phyloP scores from a whole-genome alignment of 2,888 invertebrate species.

The Scaptomyza reducta region DNA sequence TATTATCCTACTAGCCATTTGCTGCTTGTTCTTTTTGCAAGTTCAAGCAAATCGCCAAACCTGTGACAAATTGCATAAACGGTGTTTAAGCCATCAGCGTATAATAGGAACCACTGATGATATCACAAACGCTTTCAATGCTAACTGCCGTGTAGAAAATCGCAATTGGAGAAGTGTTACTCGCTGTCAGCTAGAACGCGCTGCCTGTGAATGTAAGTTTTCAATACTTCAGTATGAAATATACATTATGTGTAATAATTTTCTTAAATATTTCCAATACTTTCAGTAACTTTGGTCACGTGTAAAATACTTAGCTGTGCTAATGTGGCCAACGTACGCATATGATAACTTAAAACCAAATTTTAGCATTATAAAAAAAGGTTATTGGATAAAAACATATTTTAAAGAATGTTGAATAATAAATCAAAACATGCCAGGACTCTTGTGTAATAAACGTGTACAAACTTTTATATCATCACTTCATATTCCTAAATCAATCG shows the following conservation, averaged over 20 bases:
- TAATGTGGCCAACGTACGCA: background rate
- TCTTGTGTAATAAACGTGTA: background rate
- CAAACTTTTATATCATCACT: background rate
- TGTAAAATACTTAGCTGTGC: slow-evolving; percentile 38
- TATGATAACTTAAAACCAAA: background rate
- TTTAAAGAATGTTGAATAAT: slow-evolving; percentile 2
- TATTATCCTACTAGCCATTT: slow-evolving; percentile 25
- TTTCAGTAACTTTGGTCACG: slow-evolving; percentile 48
- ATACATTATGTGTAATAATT: no score
- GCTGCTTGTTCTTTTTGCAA: slow-evolving; percentile 39
- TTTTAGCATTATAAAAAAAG: background rate
- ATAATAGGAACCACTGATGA: slow-evolving; percentile 45
- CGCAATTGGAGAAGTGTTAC: slow-evolving; percentile 50
- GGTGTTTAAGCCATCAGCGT: slow-evolving; percentile 24
- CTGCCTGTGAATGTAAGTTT: slow-evolving; percentile 54
- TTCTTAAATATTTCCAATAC: background rate
- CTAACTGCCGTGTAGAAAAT: slow-evolving; percentile 23
- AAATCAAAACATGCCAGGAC: background rate
- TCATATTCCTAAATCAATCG: background rate
- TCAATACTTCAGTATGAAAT: background rate
- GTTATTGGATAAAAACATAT: background rate
- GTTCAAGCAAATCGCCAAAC: slow-evolving; percentile 27
- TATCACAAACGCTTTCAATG: slow-evolving; percentile 36
- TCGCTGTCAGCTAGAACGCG: slow-evolving; percentile 52
- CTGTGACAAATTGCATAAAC: slow-evolving; percentile 24